A percentile compares a stretch with the other conserved stretches of the same genome.
Conservation (phyloP, 2,113 vertebrate genomes). For the Osmerus mordax region DNA sequence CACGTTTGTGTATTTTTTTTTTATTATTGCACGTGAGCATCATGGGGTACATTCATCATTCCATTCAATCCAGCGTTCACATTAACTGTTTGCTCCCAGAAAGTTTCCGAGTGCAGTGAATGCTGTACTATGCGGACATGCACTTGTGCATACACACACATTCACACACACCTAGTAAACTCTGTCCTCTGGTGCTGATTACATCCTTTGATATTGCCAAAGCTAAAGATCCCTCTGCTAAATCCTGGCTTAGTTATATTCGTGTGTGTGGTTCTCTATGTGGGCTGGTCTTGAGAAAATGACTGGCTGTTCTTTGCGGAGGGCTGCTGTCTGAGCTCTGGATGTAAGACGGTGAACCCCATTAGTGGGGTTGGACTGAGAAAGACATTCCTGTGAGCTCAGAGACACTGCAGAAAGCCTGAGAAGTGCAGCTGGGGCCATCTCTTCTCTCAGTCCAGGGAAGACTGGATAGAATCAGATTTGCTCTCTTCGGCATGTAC, state of each 20-base stretch:
- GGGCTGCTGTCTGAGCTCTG: background rate
- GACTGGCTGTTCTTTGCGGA: background rate
- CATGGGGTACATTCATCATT: background rate
- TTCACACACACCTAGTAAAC: background rate
- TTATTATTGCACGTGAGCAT: background rate
- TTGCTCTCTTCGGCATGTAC: background rate
- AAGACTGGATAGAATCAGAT: no score
- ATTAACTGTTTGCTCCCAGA: background rate
- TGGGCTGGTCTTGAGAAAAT: background rate
- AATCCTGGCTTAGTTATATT: conserved; percentile 30
- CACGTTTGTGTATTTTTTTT: no score
- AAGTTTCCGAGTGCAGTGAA: background rate
- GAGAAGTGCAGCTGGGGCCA: no score
- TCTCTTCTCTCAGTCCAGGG: no score
- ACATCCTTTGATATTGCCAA: conserved; percentile 43
- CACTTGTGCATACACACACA: background rate
- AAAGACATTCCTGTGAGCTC: no score
- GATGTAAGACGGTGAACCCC: background rate
- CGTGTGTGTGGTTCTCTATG: conserved; percentile 15
- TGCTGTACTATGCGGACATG: background rate
- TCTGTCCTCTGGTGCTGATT: conserved; percentile 33
- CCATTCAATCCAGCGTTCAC: background rate
- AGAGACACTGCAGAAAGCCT: no score
- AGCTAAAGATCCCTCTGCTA: conserved; percentile 42
- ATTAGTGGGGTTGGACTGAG: no score